A percentile compares a stretch with the other conserved stretches of the same genome.
Evolutionary conservation across 2,113 vertebrate species (phyloP).

Genomic region (Hylia prasina): DNA sequence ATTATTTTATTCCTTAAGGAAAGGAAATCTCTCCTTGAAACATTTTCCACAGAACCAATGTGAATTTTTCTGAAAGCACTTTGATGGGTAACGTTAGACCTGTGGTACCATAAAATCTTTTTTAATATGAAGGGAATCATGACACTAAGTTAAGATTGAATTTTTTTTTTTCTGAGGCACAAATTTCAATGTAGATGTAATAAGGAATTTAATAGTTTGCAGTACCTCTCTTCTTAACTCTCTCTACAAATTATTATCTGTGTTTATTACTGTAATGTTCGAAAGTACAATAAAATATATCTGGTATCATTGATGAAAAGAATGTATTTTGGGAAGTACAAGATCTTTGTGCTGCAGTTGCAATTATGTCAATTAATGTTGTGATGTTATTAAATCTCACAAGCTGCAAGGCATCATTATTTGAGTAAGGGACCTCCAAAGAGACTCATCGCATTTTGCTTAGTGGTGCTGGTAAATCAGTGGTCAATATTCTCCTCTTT

Average conservation of each 20-base stretch:
- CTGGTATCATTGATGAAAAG: not conserved
- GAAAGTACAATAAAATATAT: not conserved
- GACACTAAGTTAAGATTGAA: not conserved
- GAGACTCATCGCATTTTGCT: not conserved
- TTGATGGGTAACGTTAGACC: not conserved
- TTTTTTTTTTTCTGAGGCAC: not conserved
- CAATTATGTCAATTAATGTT: not conserved
- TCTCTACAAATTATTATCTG: slow-evolving; percentile 31
- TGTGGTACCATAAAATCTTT: not conserved
- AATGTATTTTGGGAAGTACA: not conserved
- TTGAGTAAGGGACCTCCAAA: not conserved
- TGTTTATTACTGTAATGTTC: slow-evolving; percentile 35
- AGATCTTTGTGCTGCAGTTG: not conserved
- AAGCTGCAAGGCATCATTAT: not conserved
- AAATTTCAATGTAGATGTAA: slow-evolving; percentile 49
- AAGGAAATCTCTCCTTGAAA: not conserved
- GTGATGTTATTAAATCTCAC: not conserved
- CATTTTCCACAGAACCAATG: not conserved
- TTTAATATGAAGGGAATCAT: not conserved
- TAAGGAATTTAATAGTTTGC: slow-evolving; percentile 27
- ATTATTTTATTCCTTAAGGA: not conserved
- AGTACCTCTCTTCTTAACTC: not conserved
- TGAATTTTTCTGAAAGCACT: not conserved
- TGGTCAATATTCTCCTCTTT: not conserved
- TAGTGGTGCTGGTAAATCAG: slow-evolving; percentile 5